phyloP scores from a whole-genome alignment of 2,113 vertebrate species.

The Leiothrix lutea region DNA sequence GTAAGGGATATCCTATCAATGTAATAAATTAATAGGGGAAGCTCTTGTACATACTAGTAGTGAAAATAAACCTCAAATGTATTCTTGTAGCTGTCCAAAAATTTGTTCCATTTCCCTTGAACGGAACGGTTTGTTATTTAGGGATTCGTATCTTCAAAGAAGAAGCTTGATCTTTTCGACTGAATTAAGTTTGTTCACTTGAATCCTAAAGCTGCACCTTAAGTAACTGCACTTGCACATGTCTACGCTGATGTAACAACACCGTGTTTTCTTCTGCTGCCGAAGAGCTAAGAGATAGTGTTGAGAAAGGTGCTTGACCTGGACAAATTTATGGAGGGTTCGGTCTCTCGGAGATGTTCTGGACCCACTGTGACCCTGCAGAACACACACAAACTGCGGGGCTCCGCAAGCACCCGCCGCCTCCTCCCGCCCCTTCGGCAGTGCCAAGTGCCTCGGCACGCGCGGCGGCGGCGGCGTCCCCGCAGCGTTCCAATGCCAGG shows the following conservation, averaged over 20 bases:
- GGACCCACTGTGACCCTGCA: neutral
- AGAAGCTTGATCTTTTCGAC: neutral
- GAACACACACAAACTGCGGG: neutral
- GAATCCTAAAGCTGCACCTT: neutral
- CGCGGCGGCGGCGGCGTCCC: neutral
- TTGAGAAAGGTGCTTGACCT: neutral
- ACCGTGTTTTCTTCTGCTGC: neutral
- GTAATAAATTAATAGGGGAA: neutral
- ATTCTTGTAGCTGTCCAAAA: neutral
- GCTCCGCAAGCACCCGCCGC: neutral
- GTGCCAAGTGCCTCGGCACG: fast-evolving
- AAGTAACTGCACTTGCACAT: neutral
- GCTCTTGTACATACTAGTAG: neutral
- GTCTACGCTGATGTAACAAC: neutral
- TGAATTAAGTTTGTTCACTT: neutral
- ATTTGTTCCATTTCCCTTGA: neutral
- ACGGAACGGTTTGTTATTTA: neutral
- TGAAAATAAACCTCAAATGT: neutral
- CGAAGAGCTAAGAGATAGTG: neutral
- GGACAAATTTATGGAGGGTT: neutral
- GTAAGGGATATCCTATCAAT: neutral
- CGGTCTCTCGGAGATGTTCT: neutral
- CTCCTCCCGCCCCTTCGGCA: neutral
- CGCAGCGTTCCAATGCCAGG: fast-evolving
- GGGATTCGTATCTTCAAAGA: neutral